These are phyloP conservation scores for Spinus olivaceus DNA, from an alignment of 2,797 vertebrate species.

Conservation along the genomic window DNA sequence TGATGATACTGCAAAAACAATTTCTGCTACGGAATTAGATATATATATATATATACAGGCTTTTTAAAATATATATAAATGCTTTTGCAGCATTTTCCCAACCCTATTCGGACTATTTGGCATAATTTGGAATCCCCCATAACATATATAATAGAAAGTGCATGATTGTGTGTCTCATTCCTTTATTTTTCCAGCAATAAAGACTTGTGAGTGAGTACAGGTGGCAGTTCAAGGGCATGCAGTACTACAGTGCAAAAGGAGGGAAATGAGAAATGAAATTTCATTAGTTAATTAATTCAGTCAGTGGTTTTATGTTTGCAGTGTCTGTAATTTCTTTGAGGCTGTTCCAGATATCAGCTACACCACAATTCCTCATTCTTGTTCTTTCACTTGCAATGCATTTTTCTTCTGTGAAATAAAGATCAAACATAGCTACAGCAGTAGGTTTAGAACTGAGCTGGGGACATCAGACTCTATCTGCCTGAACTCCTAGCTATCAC, in stretches of 20 bases:
- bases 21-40: not conserved
- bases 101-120: not conserved
- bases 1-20: not conserved
- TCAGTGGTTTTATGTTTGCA: conserved; percentile 13
- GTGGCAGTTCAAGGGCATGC: not conserved
- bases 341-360: not conserved
- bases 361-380: not conserved
- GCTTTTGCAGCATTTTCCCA: conserved; percentile 1
- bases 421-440: not conserved
- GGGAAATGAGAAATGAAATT: conserved; percentile 18
- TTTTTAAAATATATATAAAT: not conserved
- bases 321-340: not conserved
- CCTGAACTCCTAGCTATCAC: not conserved
- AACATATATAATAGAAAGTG: not conserved
- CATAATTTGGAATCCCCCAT: not conserved
- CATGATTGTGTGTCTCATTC: not conserved
- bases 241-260: not conserved
- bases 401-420: not conserved
- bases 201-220: not conserved
- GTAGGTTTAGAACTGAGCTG: not conserved
- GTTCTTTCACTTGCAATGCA: not conserved
- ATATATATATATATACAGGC: not conserved
- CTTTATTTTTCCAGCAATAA: not conserved
- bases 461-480: not conserved
- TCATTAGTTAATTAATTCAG: conserved; percentile 33